Conservation (phyloP, 2,888 invertebrate species). For the Sericinus montela region DNA sequence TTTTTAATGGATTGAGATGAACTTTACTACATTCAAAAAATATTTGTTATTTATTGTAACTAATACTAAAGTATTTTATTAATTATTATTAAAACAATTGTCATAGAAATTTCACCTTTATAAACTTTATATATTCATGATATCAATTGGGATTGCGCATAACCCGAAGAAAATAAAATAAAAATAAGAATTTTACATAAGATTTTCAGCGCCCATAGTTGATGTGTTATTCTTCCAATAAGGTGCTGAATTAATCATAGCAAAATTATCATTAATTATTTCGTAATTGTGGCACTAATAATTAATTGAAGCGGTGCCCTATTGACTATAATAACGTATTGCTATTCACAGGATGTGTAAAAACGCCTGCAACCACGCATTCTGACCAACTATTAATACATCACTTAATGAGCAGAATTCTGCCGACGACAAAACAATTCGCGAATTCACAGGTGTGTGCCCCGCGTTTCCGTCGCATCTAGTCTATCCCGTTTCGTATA, state of each 20-base stretch:
- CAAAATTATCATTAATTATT: slow-evolving; percentile 9
- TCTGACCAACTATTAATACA: slow-evolving; percentile 58
- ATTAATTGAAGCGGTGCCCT: slow-evolving; percentile 19
- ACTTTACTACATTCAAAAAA: background rate
- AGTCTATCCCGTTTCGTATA: slow-evolving; percentile 48
- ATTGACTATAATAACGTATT: slow-evolving; percentile 9
- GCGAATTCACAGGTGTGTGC: slow-evolving; percentile 59
- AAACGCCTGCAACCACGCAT: slow-evolving; percentile 57
- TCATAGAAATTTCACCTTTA: no score
- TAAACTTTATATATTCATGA: no score
- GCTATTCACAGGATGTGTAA: slow-evolving; percentile 40
- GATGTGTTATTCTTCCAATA: background rate
- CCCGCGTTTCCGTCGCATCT: slow-evolving; percentile 47
- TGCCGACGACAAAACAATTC: slow-evolving; percentile 49
- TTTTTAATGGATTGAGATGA: background rate
- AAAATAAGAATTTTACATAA: no score
- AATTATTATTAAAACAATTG: no score
- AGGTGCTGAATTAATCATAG: background rate
- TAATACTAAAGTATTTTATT: no score
- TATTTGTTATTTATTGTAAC: no score
- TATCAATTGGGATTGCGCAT: no score
- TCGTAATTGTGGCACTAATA: slow-evolving; percentile 8
- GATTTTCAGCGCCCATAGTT: no score
- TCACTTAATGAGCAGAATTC: slow-evolving; percentile 42
- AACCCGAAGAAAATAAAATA: no score